phyloP scores from a whole-genome alignment of 2,113 vertebrate species.

The Macquaria ambigua region DNA sequence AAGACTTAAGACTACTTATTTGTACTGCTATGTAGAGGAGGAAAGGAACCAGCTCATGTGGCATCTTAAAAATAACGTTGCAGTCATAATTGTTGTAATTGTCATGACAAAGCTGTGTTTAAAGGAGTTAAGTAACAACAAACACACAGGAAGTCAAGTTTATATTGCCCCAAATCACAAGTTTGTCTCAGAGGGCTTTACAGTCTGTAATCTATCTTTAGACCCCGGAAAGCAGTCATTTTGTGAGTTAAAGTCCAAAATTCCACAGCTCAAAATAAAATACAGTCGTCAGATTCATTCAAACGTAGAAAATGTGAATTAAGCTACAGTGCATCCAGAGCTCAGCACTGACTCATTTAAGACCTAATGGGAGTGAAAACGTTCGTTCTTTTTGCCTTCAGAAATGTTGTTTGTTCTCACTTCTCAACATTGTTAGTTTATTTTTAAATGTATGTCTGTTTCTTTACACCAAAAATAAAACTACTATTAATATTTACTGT shows the following conservation, averaged over 20 bases:
- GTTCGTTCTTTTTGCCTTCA: background rate
- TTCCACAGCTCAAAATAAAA: background rate
- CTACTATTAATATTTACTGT: background rate
- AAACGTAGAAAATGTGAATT: background rate
- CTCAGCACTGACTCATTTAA: background rate
- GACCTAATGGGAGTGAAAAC: background rate
- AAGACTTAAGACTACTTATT: too few relatives aligned
- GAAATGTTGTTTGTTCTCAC: background rate
- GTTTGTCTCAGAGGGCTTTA: conserved; percentile 21
- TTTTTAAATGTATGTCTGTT: background rate
- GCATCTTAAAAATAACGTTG: background rate
- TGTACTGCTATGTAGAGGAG: background rate
- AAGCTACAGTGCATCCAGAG: background rate
- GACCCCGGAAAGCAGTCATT: background rate
- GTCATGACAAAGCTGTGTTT: conserved; percentile 6
- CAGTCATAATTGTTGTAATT: background rate
- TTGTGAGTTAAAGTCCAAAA: background rate
- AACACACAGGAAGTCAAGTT: background rate
- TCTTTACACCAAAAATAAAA: conserved; percentile 3
- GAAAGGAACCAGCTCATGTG: background rate
- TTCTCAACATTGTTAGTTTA: background rate
- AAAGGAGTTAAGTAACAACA: background rate
- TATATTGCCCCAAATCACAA: background rate
- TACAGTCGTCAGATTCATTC: background rate
- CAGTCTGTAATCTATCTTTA: conserved; percentile 5